These are phyloP conservation scores for Thryonomys swinderianus DNA, from an alignment of 2,113 vertebrate species.

Conservation along the genomic window DNA sequence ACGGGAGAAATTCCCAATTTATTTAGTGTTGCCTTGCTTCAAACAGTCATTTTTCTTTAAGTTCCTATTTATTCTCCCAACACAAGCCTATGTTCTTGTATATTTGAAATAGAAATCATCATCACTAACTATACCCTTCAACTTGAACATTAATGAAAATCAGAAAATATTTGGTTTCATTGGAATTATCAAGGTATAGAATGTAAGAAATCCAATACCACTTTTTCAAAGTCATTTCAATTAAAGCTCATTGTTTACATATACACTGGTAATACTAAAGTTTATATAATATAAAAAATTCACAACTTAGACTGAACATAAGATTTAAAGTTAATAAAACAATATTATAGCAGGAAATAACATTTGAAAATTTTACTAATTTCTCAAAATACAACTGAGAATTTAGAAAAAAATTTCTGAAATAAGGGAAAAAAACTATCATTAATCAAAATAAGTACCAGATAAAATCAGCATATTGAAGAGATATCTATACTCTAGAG, in stretches of 20 bases:
- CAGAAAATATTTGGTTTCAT: conserved; percentile 26
- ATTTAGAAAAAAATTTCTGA: background rate
- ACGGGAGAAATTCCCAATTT: background rate
- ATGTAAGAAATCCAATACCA: conserved; percentile 29
- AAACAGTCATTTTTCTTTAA: background rate
- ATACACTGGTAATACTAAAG: background rate
- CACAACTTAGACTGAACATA: background rate
- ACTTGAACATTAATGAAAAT: conserved; percentile 38
- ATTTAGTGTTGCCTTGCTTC: conserved; percentile 36
- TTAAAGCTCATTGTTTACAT: conserved; percentile 1
- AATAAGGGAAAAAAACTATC: background rate
- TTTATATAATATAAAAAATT: background rate
- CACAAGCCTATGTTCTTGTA: background rate
- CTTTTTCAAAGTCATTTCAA: conserved; percentile 38
- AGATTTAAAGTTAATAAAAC: background rate
- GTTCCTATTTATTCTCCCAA: conserved; percentile 25
- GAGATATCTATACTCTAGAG: background rate
- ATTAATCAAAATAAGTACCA: conserved; percentile 30
- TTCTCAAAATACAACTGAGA: conserved; percentile 18
- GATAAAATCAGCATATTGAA: background rate
- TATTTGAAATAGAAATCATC: conserved; percentile 15
- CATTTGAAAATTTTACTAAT: conserved; percentile 7
- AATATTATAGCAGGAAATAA: background rate
- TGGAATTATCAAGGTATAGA: background rate
- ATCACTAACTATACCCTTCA: conserved; percentile 39